Evolutionary conservation across 2,888 invertebrate genomes (phyloP), one percentile per base, ranked within the genome.

Genomic region (Dasypogon diadema): DNA sequence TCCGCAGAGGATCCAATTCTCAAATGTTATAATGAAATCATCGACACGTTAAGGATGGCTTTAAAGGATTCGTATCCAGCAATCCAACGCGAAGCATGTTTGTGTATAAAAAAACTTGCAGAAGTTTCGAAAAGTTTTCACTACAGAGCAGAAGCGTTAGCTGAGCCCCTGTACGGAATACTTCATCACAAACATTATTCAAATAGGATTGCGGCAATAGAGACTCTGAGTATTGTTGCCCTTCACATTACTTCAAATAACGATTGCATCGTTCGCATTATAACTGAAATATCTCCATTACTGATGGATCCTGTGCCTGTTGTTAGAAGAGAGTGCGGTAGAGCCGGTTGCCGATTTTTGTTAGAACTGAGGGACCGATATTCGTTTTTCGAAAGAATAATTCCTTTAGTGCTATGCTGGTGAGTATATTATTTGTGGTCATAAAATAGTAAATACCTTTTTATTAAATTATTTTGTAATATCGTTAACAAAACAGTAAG

Each of bases 391-490:
- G 91, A 93, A 83, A 92, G 92, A 80, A 89, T 97, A 81, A 88
- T 98, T 79, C 97, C 98, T 0, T 85, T 97, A 10, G 86, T 97
- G 2, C 86, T 98, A 37, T 95, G 96, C 54, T 92, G 96, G 91
- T 92, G 87, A 82, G 81, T 82, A 81, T 79, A 73, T 22, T n/a
- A 6, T 30, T n/a, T n/a, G n/a, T n/a, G n/a, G n/a, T n/a, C n/a
- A n/a, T n/a, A n/a, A n/a, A n/a, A n/a, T n/a, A n/a, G n/a, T n/a
- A n/a, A n/a, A n/a, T n/a, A n/a, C n/a, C n/a, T n/a, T n/a, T n/a
- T n/a, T n/a, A n/a, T n/a, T n/a, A n/a, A n/a, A n/a, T n/a, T n/a
- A n/a, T n/a, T n/a, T n/a, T n/a, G n/a, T n/a, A n/a, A n/a, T n/a
- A n/a, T n/a, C n/a, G n/a, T n/a, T n/a, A n/a, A n/a, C n/a, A n/a